A percentile compares a stretch with the other conserved stretches of the same genome.
phyloP scores from a whole-genome alignment of 2,888 invertebrate genomes.

The Limulus polyphemus region DNA sequence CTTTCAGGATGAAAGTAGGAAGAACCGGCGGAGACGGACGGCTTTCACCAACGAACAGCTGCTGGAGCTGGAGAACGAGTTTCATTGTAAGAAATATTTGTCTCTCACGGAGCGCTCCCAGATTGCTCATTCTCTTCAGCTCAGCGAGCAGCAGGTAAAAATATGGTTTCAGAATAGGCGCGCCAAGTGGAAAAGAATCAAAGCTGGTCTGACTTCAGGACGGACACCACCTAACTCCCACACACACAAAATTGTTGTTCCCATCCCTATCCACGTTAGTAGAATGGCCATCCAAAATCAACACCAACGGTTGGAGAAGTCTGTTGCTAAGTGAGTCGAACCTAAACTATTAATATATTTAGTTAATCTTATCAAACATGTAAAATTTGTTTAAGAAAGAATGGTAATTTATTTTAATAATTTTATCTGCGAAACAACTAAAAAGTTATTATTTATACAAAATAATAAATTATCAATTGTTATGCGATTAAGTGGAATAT shows the following conservation, averaged over 20 bases:
- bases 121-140: constrained; percentile 33
- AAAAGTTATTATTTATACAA: too few species aligned
- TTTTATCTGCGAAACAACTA: too few species aligned
- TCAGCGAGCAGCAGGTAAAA: constrained; percentile 39
- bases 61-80: constrained; percentile 31
- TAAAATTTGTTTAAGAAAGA: too few species aligned
- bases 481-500: too few species aligned
- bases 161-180: constrained; percentile 39
- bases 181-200: constrained; percentile 39
- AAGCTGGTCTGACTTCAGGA: constrained; percentile 29
- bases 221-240: constrained; percentile 34
- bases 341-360: too few species aligned
- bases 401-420: too few species aligned
- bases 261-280: constrained; percentile 38
- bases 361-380: too few species aligned
- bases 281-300: constrained; percentile 36
- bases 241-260: constrained; percentile 37
- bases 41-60: constrained; percentile 32
- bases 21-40: constrained; percentile 29
- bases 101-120: constrained; percentile 31
- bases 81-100: constrained; percentile 32
- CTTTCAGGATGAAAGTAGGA: constrained; percentile 1
- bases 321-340: too few species aligned
- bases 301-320: constrained; percentile 31
- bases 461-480: too few species aligned